These are phyloP conservation scores for Amphiura filiformis DNA, from an alignment of 35 echinoderm and acorn worm species.

Conservation along the genomic window DNA sequence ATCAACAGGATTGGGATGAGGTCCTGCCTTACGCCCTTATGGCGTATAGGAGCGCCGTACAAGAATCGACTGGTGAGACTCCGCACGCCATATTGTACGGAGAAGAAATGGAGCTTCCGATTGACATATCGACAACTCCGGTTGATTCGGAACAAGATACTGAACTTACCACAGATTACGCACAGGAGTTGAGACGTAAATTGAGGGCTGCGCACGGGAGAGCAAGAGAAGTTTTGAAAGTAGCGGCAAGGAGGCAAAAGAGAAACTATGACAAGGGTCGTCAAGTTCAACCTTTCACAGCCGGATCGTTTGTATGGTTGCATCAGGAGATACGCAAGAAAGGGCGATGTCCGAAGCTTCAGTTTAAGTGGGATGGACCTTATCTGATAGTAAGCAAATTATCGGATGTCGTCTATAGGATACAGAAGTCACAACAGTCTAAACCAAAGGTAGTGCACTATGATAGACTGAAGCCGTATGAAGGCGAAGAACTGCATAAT, in stretches of 20 bases:
- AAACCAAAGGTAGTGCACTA: constrained; percentile 37
- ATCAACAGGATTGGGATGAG: constrained; percentile 44
- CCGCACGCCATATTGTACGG: constrained; percentile 59
- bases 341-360: constrained; percentile 60
- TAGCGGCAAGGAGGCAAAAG: constrained; percentile 11
- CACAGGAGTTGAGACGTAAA: neutral
- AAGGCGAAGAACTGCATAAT: neutral
- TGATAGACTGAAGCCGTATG: constrained; percentile 21
- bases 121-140: constrained; percentile 7
- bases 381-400: constrained; percentile 5
- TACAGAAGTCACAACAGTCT: constrained; percentile 10
- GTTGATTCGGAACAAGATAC: neutral
- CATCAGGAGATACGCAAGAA: constrained; percentile 24
- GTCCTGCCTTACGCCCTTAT: constrained; percentile 25
- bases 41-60: constrained; percentile 18
- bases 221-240: constrained; percentile 22
- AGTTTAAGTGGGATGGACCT: constrained; percentile 29
- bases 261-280: constrained; percentile 35
- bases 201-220: neutral
- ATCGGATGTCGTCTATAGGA: constrained; percentile 25
- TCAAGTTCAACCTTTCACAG: neutral
- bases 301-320: constrained; percentile 55
- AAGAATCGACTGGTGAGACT: constrained; percentile 39
- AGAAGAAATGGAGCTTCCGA: constrained; percentile 36
- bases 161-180: constrained; percentile 16